Base-by-base conservation (phyloP, 92 coral and sea anemone species). In the Chrysogorgia sp. region DNA sequence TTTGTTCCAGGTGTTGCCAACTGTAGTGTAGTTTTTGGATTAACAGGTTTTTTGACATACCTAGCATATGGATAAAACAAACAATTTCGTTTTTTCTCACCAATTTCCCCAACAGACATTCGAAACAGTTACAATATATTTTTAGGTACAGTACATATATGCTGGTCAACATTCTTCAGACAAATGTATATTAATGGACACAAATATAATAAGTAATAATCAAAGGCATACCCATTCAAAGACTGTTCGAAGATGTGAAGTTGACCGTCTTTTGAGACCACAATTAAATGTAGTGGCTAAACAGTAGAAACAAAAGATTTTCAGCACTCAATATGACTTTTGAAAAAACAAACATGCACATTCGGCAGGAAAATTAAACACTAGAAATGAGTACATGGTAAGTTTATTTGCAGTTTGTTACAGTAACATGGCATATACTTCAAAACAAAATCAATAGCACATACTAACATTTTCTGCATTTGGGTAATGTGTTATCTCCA, bases 281-380 rank as follows among this genome's bases (percentile, higher is more conserved):
- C 91, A 56, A 93, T 90, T 32, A 94, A 84, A 78, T 92, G 98
- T 20, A 94, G 81, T 25, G 97, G 91, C 98, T 94, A 87, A 1
- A 56, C 30, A 76, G 7, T 47, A 41, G 23, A 71, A 64, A 74
- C 43, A 71, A 15, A 47, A 19, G 14, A 33, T n/a, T n/a, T n/a
- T n/a, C n/a, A n/a, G n/a, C n/a, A n/a, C n/a, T n/a, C n/a, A n/a
- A n/a, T n/a, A n/a, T n/a, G n/a, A n/a, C n/a, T n/a, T n/a, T n/a
- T n/a, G n/a, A n/a, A n/a, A n/a, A n/a, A n/a, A n/a, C n/a, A n/a
- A n/a, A n/a, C 15, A 24, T 35, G 24, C 34, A 20, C 53, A 24
- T 45, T 10, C 4, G n/a, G 45, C 28, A 55, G 43, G n/a, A n/a
- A n/a, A n/a, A n/a, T n/a, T n/a, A n/a, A n/a, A n/a, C n/a, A n/a